Base-by-base conservation (phyloP, 2,797 vertebrate genomes). In the Podarcis lilfordi region DNA sequence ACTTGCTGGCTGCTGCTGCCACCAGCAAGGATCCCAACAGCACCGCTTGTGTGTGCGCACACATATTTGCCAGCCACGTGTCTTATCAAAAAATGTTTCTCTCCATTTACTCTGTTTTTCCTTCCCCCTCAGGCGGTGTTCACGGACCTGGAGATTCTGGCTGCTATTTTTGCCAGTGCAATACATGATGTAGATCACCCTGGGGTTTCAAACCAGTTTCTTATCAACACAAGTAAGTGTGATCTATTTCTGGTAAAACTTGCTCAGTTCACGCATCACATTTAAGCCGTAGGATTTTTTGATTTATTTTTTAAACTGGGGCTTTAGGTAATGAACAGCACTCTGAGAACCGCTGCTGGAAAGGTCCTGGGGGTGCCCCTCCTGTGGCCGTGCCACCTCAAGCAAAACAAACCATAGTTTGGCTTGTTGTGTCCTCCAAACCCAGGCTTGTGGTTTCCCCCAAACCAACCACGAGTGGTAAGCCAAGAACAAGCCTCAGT, bases 161-260 rank as follows among this genome's bases (percentile, higher is more conserved):
- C 98, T 95, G 99, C 99, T 97, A 98, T 99, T 96, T 99, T 99
- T 96, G 98, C 98, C 94, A 99, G 98, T 97, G 99, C 99, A 93
- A 99, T 99, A 96, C 99, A 99, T 77, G 98, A 99, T 82, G 99
- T 99, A 40, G 99, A 99, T 96, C 99, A 99, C 95, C 99, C 99
- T 80, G 99, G 99, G 43, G 99, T 99, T 95, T 99, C 99, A 91
- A 99, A 99, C 96, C 99, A 99, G 96, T 99, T 99, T 96, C 98
- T 99, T 96, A 99, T 99, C 96, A 99, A 98, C 97, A 99, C 98
- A 94, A 99, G 98, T 99, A 97, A 98, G 98, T 98, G 87, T 89
- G 32, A 21, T 35, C 68, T 15, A 69, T 4, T 92, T 90, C 25
- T 66, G 27, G 21, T 43, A 79, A 32, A 21, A 64, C 21, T 45